These are phyloP conservation scores for Apocrypta bakeri DNA, from an alignment of 1,140 invertebrate genomes.

Conservation along the genomic window DNA sequence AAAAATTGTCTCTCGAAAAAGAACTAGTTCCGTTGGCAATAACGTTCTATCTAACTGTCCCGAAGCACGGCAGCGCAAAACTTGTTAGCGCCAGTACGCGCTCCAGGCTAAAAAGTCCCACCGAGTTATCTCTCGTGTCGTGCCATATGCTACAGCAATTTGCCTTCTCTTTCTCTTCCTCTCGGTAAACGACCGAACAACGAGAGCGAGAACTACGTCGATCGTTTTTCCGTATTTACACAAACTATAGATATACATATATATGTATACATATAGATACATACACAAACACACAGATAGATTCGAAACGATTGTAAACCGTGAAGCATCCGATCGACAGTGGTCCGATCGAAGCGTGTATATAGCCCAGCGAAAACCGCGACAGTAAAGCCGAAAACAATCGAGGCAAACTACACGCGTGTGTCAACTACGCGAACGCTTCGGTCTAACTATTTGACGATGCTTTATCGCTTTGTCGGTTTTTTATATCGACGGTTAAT, in stretches of 20 bases:
- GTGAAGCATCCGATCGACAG: not conserved
- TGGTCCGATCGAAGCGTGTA: not conserved
- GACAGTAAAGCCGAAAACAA: slow-evolving; percentile 43
- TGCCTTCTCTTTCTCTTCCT: not conserved
- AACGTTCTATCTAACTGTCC: not conserved
- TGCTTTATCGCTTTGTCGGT: slow-evolving; percentile 25
- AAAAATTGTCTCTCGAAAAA: not conserved
- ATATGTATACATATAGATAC: not conserved
- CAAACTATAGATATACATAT: not conserved
- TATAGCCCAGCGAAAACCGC: slow-evolving; percentile 28
- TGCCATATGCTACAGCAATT: slow-evolving; percentile 34
- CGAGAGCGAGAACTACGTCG: slow-evolving; percentile 12
- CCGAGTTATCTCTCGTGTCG: slow-evolving; percentile 41
- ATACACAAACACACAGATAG: not conserved
- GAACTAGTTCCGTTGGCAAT: not conserved
- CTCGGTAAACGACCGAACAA: slow-evolving; percentile 19
- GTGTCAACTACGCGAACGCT: not conserved
- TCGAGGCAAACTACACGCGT: not conserved
- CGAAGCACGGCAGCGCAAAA: slow-evolving; percentile 5
- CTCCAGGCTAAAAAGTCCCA: slow-evolving; percentile 19
- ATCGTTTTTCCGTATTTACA: not conserved
- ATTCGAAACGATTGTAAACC: slow-evolving; percentile 25
- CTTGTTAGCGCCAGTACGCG: slow-evolving; percentile 21
- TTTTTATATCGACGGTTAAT: slow-evolving; percentile 25
- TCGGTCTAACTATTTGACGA: not conserved